phyloP scores from a whole-genome alignment of 2,113 vertebrate species.

The Tragelaphus scriptus region DNA sequence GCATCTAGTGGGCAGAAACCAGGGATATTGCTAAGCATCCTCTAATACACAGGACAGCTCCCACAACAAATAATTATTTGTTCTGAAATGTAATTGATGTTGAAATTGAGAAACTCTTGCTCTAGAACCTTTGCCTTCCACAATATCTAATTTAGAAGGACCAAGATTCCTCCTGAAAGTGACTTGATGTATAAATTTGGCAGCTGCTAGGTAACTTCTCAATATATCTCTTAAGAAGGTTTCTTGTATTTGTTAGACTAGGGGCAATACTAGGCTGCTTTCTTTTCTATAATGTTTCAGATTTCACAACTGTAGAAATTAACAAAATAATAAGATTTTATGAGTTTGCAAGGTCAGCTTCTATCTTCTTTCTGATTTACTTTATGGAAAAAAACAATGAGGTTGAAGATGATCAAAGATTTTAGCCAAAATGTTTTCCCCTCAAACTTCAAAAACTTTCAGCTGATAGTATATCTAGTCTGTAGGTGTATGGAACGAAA shows the following conservation, averaged over 20 bases:
- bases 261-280: not conserved
- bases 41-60: not conserved
- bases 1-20: not conserved
- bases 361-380: not conserved
- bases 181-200: not conserved
- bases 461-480: not conserved
- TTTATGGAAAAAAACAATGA: not conserved
- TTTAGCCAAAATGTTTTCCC: not conserved
- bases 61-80: not conserved
- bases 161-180: not conserved
- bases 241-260: not conserved
- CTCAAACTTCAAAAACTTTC: not conserved
- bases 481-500: not conserved
- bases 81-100: not conserved
- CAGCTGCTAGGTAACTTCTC: not conserved
- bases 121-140: not conserved
- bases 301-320: not conserved
- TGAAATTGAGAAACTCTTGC: not conserved
- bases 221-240: not conserved
- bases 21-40: not conserved
- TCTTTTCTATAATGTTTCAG: not conserved
- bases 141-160: not conserved
- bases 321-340: not conserved
- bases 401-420: not conserved
- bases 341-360: not conserved